A percentile compares a stretch with the other conserved stretches of the same genome.
Evolutionary conservation across 2,888 invertebrate species (phyloP).

Genomic region (Xestia ashworthii): DNA sequence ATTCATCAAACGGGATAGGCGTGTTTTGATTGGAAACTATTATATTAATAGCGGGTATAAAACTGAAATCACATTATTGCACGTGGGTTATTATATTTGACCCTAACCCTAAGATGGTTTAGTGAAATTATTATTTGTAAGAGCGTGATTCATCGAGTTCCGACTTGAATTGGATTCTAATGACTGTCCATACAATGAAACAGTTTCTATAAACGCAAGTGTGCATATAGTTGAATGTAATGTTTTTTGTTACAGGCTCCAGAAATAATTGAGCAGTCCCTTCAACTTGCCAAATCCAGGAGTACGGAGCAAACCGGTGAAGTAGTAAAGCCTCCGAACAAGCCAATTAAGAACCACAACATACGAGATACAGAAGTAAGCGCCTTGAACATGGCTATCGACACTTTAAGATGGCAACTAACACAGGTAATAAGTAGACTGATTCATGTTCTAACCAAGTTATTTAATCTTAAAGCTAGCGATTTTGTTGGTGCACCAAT

Average conservation of each 20-base stretch:
- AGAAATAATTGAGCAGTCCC: constrained; percentile 82
- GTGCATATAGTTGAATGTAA: constrained; percentile 25
- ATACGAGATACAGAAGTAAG: constrained; percentile 83
- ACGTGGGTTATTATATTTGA: constrained; percentile 64
- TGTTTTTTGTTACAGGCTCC: constrained; percentile 82
- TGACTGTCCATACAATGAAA: constrained; percentile 66
- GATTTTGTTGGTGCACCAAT: constrained; percentile 78
- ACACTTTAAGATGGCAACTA: constrained; percentile 93
- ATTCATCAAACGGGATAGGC: constrained; percentile 7
- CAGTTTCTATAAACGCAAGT: constrained; percentile 66
- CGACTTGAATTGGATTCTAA: constrained; percentile 71
- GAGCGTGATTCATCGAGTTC: constrained; percentile 73
- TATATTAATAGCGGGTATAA: constrained; percentile 18
- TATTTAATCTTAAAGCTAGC: constrained; percentile 34
- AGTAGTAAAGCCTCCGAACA: constrained; percentile 76
- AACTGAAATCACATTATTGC: constrained; percentile 66
- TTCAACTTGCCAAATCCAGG: constrained; percentile 82
- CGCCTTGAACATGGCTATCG: constrained; percentile 92
- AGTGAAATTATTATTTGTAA: constrained; percentile 71
- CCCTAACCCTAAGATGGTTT: constrained; percentile 69
- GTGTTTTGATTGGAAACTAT: constrained; percentile 28
- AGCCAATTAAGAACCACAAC: constrained; percentile 70
- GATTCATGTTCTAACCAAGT: background rate
- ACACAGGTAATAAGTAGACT: constrained; percentile 90
- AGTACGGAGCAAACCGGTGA: constrained; percentile 78